Conservation (phyloP, 2,888 invertebrate genomes). For the Gymnoscelis rufifasciata region DNA sequence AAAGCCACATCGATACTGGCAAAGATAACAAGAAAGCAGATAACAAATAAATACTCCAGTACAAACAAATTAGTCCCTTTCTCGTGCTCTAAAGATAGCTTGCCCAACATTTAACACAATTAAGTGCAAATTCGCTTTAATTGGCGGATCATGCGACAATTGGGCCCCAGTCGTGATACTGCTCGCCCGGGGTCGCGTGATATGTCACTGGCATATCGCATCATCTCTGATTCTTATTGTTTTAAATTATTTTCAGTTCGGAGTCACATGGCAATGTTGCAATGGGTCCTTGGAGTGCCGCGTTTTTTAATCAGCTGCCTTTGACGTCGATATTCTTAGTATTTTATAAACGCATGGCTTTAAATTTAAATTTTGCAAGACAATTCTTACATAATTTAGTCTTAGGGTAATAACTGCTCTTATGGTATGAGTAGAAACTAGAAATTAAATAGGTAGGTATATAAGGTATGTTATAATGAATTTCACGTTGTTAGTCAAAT, state of each 20-base stretch:
- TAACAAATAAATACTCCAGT: conserved; percentile 2
- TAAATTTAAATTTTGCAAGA: no score
- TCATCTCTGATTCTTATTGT: conserved; percentile 53
- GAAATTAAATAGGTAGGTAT: no score
- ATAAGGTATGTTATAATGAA: no score
- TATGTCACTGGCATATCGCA: conserved; percentile 53
- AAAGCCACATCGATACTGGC: not conserved
- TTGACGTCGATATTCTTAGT: no score
- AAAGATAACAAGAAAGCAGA: not conserved
- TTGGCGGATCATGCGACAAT: conserved; percentile 28
- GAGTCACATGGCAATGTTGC: conserved; percentile 6
- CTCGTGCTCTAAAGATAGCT: conserved; percentile 20
- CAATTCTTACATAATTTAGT: no score
- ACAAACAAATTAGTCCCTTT: conserved; percentile 15
- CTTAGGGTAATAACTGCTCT: no score
- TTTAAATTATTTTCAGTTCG: conserved; percentile 38
- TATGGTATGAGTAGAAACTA: no score
- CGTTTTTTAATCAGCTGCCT: no score
- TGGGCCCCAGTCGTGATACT: conserved; percentile 31
- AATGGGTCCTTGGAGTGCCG: conserved; percentile 2
- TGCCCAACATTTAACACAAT: conserved; percentile 21
- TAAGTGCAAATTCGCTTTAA: conserved; percentile 28
- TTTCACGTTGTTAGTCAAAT: no score
- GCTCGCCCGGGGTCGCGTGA: conserved; percentile 56
- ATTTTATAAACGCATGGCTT: no score